phyloP scores from a whole-genome alignment of 2,888 invertebrate genomes.

The Dioctria linearis region DNA sequence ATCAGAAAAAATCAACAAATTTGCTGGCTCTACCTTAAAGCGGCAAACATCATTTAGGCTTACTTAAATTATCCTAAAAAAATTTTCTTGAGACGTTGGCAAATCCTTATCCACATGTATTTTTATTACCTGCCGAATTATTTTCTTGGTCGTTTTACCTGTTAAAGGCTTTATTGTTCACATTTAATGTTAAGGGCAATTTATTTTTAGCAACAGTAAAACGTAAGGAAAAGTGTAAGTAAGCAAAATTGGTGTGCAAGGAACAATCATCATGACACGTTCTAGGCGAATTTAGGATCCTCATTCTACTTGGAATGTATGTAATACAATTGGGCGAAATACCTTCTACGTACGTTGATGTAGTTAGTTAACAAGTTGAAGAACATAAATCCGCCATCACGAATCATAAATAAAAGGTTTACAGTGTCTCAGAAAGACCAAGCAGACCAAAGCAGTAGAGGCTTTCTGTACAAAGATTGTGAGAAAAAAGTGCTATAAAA shows the following conservation, averaged over 20 bases:
- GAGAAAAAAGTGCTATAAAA: slow-evolving; percentile 32
- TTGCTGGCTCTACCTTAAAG: slow-evolving; percentile 5
- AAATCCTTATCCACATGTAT: slow-evolving; percentile 25
- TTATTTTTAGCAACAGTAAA: slow-evolving; percentile 50
- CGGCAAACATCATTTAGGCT: neutral
- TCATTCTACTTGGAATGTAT: neutral
- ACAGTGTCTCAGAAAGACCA: slow-evolving; percentile 28
- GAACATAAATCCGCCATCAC: slow-evolving; percentile 50
- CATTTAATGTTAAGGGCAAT: slow-evolving; percentile 43
- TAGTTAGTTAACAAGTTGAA: slow-evolving; percentile 35
- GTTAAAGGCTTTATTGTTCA: slow-evolving; percentile 48
- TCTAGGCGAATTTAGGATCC: slow-evolving; percentile 49
- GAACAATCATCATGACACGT: slow-evolving; percentile 44
- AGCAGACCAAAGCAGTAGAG: neutral
- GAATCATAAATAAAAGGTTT: slow-evolving; percentile 52
- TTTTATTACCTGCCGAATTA: slow-evolving; percentile 32
- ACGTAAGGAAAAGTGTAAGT: slow-evolving; percentile 39
- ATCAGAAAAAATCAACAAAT: slow-evolving; percentile 14
- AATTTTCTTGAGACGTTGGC: slow-evolving; percentile 32
- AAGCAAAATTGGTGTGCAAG: slow-evolving; percentile 43
- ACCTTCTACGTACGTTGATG: slow-evolving; percentile 15
- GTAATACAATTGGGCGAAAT: slow-evolving; percentile 37
- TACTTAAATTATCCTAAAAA: slow-evolving; percentile 20
- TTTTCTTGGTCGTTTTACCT: slow-evolving; percentile 49
- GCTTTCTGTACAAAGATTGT: neutral